Conservation (phyloP, 2,888 invertebrate species). For the Lycocerus yunnanus region DNA sequence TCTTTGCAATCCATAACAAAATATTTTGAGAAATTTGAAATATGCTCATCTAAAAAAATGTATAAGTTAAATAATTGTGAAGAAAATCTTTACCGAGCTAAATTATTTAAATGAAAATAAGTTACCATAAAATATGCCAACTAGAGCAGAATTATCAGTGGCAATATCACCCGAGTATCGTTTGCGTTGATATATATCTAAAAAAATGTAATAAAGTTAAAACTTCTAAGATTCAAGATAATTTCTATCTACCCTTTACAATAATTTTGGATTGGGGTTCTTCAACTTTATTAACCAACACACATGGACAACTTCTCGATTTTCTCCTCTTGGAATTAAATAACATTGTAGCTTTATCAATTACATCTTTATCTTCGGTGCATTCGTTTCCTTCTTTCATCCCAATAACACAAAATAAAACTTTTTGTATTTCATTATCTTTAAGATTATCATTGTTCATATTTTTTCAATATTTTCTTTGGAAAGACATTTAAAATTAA, state of each 20-base stretch:
- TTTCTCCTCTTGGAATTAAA: conserved; percentile 11
- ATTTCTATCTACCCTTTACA: background rate
- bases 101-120: too few relatives aligned
- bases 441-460: conserved; percentile 42
- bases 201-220: background rate
- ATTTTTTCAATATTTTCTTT: conserved; percentile 44
- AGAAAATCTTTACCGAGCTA: too few relatives aligned
- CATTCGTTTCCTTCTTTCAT: conserved; percentile 30
- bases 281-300: conserved; percentile 9
- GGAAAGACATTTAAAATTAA: conserved; percentile 43
- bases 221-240: background rate
- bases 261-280: background rate
- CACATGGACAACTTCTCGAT: conserved; percentile 12
- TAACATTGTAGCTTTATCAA: conserved; percentile 18
- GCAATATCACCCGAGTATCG: conserved; percentile 31
- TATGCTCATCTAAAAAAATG: conserved; percentile 23
- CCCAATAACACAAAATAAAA: conserved; percentile 40
- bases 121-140: conserved; percentile 37
- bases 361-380: conserved; percentile 26
- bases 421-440: conserved; percentile 37
- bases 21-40: conserved; percentile 25
- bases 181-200: conserved; percentile 35
- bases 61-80: too few relatives aligned
- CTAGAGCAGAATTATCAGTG: conserved; percentile 13
- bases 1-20: conserved; percentile 35